Percentiles rank a stretch among this genome's conserved stretches.
Conservation (phyloP, 1,140 invertebrate genomes). For the Philaenus spumarius region DNA sequence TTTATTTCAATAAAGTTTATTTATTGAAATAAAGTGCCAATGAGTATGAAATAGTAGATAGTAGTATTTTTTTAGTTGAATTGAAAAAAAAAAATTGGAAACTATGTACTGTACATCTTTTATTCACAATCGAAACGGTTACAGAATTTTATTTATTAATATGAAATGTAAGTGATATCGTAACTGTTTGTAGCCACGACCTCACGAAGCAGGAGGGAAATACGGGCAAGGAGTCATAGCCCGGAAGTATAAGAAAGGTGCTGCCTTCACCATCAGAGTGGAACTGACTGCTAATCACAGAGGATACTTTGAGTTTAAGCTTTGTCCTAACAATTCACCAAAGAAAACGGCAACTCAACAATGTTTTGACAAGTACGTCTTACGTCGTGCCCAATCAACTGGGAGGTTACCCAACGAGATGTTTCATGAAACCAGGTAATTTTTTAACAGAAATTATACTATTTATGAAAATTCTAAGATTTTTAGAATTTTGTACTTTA, state of each 20-base stretch:
- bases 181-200: constrained; percentile 56
- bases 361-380: constrained; percentile 65
- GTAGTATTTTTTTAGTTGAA: too few species aligned
- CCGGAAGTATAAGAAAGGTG: constrained; percentile 58
- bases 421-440: constrained; percentile 34
- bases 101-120: too few species aligned
- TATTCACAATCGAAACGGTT: too few species aligned
- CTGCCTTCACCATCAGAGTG: constrained; percentile 61
- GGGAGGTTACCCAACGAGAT: constrained; percentile 25
- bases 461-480: too few species aligned
- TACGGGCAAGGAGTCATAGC: constrained; percentile 77
- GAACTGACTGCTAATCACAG: constrained; percentile 72
- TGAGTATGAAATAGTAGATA: too few species aligned
- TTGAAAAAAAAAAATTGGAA: too few species aligned
- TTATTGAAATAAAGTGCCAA: too few species aligned
- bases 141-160: too few species aligned
- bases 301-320: constrained; percentile 82
- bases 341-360: constrained; percentile 50
- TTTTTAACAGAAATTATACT: neutral
- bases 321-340: constrained; percentile 58
- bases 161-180: too few species aligned
- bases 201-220: constrained; percentile 77
- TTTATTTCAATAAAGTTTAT: too few species aligned
- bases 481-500: too few species aligned
- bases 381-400: constrained; percentile 48